Evolutionary conservation across 2,888 invertebrate genomes (phyloP), one percentile per base, ranked within the genome.

Genomic region (Acronicta leporina): DNA sequence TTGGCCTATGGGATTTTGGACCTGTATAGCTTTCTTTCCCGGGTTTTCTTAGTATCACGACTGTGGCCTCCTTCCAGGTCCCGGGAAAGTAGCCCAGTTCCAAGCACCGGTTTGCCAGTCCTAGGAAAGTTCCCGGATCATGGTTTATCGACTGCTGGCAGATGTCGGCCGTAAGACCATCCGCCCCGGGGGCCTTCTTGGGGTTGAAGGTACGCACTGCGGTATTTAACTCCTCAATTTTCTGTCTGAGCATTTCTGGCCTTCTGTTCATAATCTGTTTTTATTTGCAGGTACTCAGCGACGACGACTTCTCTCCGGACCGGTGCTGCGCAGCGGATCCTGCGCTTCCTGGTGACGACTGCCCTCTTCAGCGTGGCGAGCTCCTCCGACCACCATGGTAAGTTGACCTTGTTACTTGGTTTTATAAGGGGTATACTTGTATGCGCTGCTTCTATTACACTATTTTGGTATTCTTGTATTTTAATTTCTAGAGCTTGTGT

Each of bases 341-440:
- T 38, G 2, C 16, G 3, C 7, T 41, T 49, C 41, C n/a, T 52
- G 4, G 57, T 68, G 43, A 47, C 25, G 10, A 69, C 60, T 11
- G 51, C 27, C 14, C 30, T 62, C 33, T 71, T 75, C 61, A 63
- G 10, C 7, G 20, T 38, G 0, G 46, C 54, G 0, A 72, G 67
- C 10, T 61, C 55, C 2, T 62, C 49, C 20, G 54, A 47, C 75
- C 73, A 73, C 73, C 75, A 75, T n/a, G 72, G 73, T 30, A 66
- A 13, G 27, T 40, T 70, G n/a, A 50, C n/a, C n/a, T n/a, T n/a
- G n/a, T n/a, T n/a, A n/a, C n/a, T n/a, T n/a, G n/a, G n/a, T n/a
- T n/a, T n/a, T n/a, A n/a, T n/a, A n/a, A n/a, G n/a, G n/a, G n/a
- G n/a, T n/a, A n/a, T n/a, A n/a, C n/a, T n/a, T n/a, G n/a, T n/a